Evolutionary conservation across 1,140 invertebrate genomes (phyloP), one percentile per base, ranked within the genome.

Genomic region (Hycleus cichorii): DNA sequence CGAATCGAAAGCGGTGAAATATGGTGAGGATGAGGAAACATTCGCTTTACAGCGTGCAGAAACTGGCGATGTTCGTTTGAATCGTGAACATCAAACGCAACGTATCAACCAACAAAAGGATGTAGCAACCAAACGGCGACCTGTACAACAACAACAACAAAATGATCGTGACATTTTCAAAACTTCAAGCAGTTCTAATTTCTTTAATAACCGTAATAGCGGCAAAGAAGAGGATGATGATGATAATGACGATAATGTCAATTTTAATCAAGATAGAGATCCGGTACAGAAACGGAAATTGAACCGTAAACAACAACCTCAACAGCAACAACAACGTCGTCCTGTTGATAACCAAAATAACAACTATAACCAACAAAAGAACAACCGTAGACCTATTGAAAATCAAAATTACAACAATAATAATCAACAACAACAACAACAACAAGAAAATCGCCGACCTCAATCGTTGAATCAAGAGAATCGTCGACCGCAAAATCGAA

Each of bases 1-100:
- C 65, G 82, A 84, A 64, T 82, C 78, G 40, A 84, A 83, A 70
- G 79, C 80, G 47, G 69, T 78, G 18, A 79, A 79, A 55, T 75
- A 79, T 58, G 81, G 81, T 51, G 88, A 90, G 68, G 83, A 85
- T 25, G 87, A 90, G 72, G 77, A 82, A 9, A 84, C 87, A 40
- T 90, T 88, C 71, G 81, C 85, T 64, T 77, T 90, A 4, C 87
- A 90, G 65, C 78, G 86, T 10, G 86, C 86, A 24, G 88, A 90
- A 72, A 85, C 84, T 54, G 86, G 87, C 32, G 82, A 83, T 58
- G 76, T 78, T 12, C 64, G 72, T n/a, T 65, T 77, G 6, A 74
- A 75, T 39, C 59, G 67, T 11, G 72, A 74, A 48, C 70, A 72
- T 53, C 71, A 74, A 56, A 57, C 59, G 1, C 59, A 69, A 47